Evolutionary conservation across 2,797 vertebrate genomes (phyloP).

Genomic region (Lacerta agilis): DNA sequence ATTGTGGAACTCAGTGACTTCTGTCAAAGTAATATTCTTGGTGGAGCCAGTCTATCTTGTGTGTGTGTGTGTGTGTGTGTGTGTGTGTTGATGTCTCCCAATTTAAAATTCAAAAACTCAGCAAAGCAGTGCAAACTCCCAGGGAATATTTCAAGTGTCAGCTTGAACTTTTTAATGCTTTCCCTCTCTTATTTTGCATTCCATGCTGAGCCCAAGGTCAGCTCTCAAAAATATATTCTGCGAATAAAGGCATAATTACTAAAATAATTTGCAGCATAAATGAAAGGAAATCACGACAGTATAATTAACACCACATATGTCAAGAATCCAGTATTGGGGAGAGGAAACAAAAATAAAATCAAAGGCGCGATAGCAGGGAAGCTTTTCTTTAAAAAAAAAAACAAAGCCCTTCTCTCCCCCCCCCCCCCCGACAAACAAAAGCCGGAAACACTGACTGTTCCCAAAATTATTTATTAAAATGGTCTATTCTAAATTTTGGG

Average conservation of each 20-base stretch:
- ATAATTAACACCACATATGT: conserved; percentile 67
- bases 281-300: conserved; percentile 68
- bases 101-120: conserved; percentile 68
- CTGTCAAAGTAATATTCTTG: conserved; percentile 71
- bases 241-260: conserved; percentile 71
- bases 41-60: conserved; percentile 56
- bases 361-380: conserved; percentile 46
- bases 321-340: conserved; percentile 57
- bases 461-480: conserved; percentile 64
- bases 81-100: conserved; percentile 61
- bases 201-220: conserved; percentile 59
- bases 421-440: conserved; percentile 36
- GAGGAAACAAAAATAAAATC: conserved; percentile 53
- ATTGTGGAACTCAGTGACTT: conserved; percentile 68
- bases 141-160: conserved; percentile 51
- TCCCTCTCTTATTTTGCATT: conserved; percentile 63
- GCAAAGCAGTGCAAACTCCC: conserved; percentile 48
- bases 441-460: conserved; percentile 46
- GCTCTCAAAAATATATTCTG: conserved; percentile 50
- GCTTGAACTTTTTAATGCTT: conserved; percentile 49
- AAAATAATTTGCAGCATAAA: conserved; percentile 67
- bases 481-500: conserved; percentile 56
- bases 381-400: conserved; percentile 38
- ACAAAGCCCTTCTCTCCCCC: conserved; percentile 41
- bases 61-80: conserved; percentile 34